Conservation (phyloP, 2,797 vertebrate species). For the Gobionotothen gibberifrons region DNA sequence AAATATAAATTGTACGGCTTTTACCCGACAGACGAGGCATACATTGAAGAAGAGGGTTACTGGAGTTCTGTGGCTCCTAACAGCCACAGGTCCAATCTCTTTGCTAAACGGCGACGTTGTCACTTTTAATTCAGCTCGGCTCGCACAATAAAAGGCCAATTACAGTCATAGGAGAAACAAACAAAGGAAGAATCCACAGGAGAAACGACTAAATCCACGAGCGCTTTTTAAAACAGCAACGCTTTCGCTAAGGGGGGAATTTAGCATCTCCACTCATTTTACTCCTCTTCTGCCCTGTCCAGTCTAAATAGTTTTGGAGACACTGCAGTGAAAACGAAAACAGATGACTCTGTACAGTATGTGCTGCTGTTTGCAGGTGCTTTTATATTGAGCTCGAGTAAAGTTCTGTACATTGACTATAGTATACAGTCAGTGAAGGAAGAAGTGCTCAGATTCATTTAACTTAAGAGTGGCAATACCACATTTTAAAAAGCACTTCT, state of each 20-base stretch:
- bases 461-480: no score
- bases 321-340: neutral
- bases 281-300: neutral
- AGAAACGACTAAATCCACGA: constrained; percentile 15
- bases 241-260: constrained; percentile 5
- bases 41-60: constrained; percentile 5
- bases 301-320: neutral
- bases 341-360: neutral
- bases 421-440: no score
- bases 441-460: no score
- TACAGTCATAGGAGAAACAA: constrained; percentile 43
- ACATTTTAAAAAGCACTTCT: no score
- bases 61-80: constrained; percentile 5
- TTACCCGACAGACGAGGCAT: neutral
- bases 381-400: neutral
- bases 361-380: neutral
- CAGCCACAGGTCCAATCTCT: constrained; percentile 22
- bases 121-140: constrained; percentile 40
- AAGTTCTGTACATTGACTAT: no score
- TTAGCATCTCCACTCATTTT: constrained; percentile 27
- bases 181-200: constrained; percentile 35
- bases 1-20: constrained; percentile 15
- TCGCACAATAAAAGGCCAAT: constrained; percentile 57
- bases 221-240: constrained; percentile 23
- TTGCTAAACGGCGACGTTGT: constrained; percentile 23